phyloP scores from a whole-genome alignment of 2,113 vertebrate species.

The Hemicordylus capensis region DNA sequence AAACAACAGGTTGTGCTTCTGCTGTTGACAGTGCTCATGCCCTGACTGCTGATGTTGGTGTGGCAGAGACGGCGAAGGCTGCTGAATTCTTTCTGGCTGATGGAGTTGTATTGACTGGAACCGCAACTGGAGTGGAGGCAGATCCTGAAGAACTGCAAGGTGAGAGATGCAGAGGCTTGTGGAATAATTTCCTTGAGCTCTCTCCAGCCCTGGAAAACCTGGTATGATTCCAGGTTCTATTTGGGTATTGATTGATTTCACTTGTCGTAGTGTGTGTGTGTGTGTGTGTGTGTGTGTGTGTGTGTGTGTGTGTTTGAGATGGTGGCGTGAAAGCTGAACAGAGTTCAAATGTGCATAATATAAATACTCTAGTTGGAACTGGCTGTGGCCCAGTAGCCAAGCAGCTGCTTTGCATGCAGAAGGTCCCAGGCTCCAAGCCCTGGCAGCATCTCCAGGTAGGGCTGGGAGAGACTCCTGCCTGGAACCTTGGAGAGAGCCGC shows the following conservation, averaged over 20 bases:
- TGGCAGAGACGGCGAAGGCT: constrained; percentile 77
- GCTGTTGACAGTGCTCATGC: constrained; percentile 80
- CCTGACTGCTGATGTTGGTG: constrained; percentile 81
- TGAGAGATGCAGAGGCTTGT: constrained; percentile 44
- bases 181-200: background rate
- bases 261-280: no score
- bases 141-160: constrained; percentile 80
- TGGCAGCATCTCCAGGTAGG: no score
- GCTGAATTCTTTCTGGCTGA: constrained; percentile 89
- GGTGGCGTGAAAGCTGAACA: background rate
- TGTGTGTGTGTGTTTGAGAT: background rate
- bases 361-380: background rate
- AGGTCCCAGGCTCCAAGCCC: no score
- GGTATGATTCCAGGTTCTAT: fast-evolving
- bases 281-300: no score
- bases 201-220: background rate
- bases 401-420: no score
- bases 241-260: background rate
- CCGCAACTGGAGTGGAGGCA: constrained; percentile 77
- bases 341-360: background rate
- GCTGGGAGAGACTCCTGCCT: no score
- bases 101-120: constrained; percentile 83
- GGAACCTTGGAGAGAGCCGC: no score
- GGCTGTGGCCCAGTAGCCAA: no score
- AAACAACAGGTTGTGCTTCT: background rate